These are phyloP conservation scores for Temnothorax curvispinosus DNA, from an alignment of 1,140 invertebrate species.

Conservation along the genomic window DNA sequence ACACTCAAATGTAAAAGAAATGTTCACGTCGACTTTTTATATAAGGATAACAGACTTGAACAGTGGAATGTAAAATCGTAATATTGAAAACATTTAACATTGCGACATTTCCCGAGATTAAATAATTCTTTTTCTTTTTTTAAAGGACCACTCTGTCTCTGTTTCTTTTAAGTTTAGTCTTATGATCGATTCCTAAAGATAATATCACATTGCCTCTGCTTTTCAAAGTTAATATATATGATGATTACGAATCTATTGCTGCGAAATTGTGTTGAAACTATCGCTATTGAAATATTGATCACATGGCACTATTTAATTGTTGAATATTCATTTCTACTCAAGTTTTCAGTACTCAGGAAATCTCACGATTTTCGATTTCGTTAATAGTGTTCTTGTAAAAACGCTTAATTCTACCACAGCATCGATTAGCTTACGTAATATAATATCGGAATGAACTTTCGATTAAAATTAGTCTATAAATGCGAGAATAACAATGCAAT, in stretches of 20 bases:
- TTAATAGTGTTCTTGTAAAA: constrained; percentile 6
- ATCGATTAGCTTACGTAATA: constrained; percentile 28
- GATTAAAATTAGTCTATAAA: constrained; percentile 38
- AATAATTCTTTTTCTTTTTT: constrained; percentile 12
- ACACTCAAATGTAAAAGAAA: constrained; percentile 43
- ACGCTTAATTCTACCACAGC: constrained; percentile 14
- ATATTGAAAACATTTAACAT: neutral
- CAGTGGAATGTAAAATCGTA: constrained; percentile 20
- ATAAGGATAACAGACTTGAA: constrained; percentile 2
- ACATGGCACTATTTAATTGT: constrained; percentile 7
- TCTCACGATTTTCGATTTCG: neutral
- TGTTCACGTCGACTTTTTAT: neutral
- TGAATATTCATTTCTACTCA: constrained; percentile 4
- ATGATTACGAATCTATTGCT: constrained; percentile 5
- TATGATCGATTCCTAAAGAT: constrained; percentile 32
- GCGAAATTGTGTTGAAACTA: constrained; percentile 28
- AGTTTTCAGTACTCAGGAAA: neutral
- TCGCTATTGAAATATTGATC: constrained; percentile 27
- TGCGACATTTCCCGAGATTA: neutral
- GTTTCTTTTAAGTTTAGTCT: constrained; percentile 34
- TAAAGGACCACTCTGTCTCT: neutral
- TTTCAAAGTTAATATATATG: neutral
- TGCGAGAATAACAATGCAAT: constrained; percentile 25
- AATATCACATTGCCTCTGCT: constrained; percentile 41
- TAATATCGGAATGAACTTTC: constrained; percentile 9